Evolutionary conservation across 64 coral and sea anemone genomes (phyloP), one percentile per base, ranked within the genome.

Genomic region (Montipora sp.): DNA sequence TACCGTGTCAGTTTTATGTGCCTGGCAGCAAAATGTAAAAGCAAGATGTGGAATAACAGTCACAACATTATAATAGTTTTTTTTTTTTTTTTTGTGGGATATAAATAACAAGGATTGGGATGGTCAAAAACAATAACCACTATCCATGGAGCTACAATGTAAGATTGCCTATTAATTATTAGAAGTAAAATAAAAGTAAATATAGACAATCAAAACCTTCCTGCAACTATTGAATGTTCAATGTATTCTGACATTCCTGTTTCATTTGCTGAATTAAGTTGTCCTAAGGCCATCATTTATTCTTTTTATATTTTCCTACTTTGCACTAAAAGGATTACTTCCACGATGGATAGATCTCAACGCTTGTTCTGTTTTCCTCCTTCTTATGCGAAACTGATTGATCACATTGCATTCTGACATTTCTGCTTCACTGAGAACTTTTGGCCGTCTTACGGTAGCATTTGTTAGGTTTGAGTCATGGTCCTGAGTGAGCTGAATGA

Each of bases 1-100:
- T 92, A 92, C 49, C 45, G 23, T 16, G 80, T 67, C 13, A 92
- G 44, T 53, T 84, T 74, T 11, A 84, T 58, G 24, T 84, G 90
- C 49, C 84, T 92, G 43, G 90, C 90, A 0, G 23, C 23, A 23
- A 23, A 23, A 23, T 23, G 23, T 23, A 23, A 23, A 23, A 0
- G 23, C 23, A 23, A 23, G 23, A 23, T 23, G 23, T 23, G 23
- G 23, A 23, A 23, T 23, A 23, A 23, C 23, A 23, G 23, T 23
- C 0, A 23, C 23, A 23, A 23, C 23, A 23, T 23, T 23, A 23
- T 23, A 23, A 23, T 23, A 23, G 23, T 23, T 23, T 23, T 0
- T 23, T 23, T 23, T 0, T 23, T 23, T 23, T 23, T 23, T 23
- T 23, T 23, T 23, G 23, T 23, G 23, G 23, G 23, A 23, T 23